Percentiles rank a stretch among this genome's conserved stretches.
Evolutionary conservation across 23 tunicate genomes (phyloP).

Genomic region (Clavelina lepadiformis): DNA sequence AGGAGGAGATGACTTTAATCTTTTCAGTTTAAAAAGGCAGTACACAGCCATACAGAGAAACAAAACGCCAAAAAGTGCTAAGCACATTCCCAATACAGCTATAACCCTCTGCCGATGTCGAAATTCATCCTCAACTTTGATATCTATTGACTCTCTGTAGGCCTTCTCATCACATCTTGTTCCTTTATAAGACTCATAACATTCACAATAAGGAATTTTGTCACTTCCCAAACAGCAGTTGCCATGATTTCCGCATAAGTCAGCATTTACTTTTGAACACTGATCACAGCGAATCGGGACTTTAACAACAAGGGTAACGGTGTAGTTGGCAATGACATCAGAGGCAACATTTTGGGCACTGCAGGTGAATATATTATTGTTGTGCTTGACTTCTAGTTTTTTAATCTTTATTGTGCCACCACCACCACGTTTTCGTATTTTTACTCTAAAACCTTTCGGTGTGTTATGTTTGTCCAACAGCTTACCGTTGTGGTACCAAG

Average conservation of each 20-base stretch:
- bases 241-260: constrained; percentile 1
- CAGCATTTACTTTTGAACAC: neutral
- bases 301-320: neutral
- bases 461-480: constrained; percentile 4
- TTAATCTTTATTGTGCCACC: constrained; percentile 2
- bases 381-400: neutral
- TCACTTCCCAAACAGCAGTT: no score
- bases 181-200: neutral
- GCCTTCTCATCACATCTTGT: neutral
- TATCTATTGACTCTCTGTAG: neutral
- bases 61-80: constrained; percentile 10
- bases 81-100: constrained; percentile 26
- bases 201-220: neutral
- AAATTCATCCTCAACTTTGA: neutral
- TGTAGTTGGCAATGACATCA: neutral
- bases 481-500: constrained; percentile 9
- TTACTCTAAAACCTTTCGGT: constrained; percentile 5
- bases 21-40: constrained; percentile 15
- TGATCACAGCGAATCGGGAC: neutral
- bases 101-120: constrained; percentile 20
- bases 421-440: constrained; percentile 15
- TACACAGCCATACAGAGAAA: constrained; percentile 20
- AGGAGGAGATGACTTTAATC: no score
- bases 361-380: neutral
- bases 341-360: constrained; percentile 11